Evolutionary conservation across 2,797 vertebrate genomes (phyloP), one percentile per base, ranked within the genome.

Genomic region (Odontamblyopus rebecca): DNA sequence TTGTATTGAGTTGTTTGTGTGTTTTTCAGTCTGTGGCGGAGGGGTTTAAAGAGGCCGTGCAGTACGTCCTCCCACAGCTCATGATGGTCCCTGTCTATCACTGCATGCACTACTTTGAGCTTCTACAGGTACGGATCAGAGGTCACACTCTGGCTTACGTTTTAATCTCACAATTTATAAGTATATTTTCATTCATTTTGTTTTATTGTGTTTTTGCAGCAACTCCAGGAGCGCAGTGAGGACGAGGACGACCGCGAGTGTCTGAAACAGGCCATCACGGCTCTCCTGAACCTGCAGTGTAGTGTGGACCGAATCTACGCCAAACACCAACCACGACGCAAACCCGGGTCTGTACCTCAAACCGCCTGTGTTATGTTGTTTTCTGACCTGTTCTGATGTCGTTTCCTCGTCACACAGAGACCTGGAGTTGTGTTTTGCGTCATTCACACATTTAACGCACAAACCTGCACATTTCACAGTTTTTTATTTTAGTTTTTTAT

Each of bases 61-160:
- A 95, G 85, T 98, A 99, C 0, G 94, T 99, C 72, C 96, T 99
- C 61, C 97, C 97, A 9, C 96, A 97, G 80, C 96, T 99, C 78
- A 97, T 99, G 96, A 94, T 98, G 85, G 95, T 98, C 85, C 97
- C 97, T 7, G 97, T 99, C 61, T 98, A 98, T 85, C 97, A 99
- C 82, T 99, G 98, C 86, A 93, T 98, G 94, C 97, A 99, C 92
- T 99, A 99, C 91, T 99, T 99, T 84, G 98, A 99, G 79, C 92
- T 99, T 68, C 93, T 99, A 27, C 96, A 99, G 96, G 98, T 98
- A 93, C 12, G 7, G n/a, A 23, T n/a, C 0, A 26, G 3, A 26
- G 11, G 5, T 13, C 23, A 57, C 6, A 13, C n/a, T 48, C 12
- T 48, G 44, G 12, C 15, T 48, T 48, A 16, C 44, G 1, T 27